Conservation (phyloP, 2,113 vertebrate genomes). For the Campylomormyrus numenius region DNA sequence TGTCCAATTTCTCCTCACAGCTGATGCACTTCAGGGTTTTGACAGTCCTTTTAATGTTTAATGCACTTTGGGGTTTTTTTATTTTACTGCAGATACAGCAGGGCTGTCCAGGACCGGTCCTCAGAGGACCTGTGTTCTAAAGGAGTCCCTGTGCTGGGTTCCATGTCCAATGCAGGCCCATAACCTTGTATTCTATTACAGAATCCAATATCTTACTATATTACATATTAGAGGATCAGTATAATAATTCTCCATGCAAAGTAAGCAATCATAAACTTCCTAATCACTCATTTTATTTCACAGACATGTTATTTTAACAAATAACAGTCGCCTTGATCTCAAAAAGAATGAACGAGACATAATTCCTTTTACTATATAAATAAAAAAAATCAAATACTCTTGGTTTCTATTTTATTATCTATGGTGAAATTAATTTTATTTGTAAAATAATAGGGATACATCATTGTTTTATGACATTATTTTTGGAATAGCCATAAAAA, state of each 20-base stretch:
- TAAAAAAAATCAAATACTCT: background rate
- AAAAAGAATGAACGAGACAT: background rate
- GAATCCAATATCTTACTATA: background rate
- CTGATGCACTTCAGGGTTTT: conserved; percentile 59
- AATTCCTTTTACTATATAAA: background rate
- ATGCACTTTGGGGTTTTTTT: conserved; percentile 78
- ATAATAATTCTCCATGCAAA: background rate
- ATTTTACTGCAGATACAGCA: conserved; percentile 61
- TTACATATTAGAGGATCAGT: background rate
- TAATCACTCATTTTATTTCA: background rate
- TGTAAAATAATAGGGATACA: background rate
- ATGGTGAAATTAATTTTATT: background rate
- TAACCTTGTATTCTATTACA: background rate
- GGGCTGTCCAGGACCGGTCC: conserved; percentile 46
- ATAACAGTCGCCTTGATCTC: background rate
- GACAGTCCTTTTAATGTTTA: conserved; percentile 85
- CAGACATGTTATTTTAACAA: background rate
- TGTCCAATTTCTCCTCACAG: conserved; percentile 63
- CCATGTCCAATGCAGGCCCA: background rate
- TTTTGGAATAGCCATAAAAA: background rate
- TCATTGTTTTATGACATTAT: background rate
- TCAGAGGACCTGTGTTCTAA: conserved; percentile 18
- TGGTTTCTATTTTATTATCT: background rate
- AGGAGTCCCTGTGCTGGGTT: background rate
- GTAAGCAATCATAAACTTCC: background rate